Evolutionary conservation across 2,113 vertebrate species (phyloP), one percentile per base, ranked within the genome.

Genomic region (Bettongia penicillata): DNA sequence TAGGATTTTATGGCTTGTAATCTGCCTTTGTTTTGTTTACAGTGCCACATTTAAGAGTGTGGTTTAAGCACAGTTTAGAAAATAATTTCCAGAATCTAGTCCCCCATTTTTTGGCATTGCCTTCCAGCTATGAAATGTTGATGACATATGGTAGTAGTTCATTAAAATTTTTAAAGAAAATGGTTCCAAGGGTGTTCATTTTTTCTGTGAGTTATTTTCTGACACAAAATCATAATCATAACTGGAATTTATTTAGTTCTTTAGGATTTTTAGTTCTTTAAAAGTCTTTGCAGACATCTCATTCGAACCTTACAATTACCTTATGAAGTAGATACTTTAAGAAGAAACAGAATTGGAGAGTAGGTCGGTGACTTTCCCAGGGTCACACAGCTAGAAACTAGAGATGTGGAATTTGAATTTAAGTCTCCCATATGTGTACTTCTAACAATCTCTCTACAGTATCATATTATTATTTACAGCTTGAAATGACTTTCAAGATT

Each of bases 141-240:
- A 22, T 84, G 37, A 84, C 37, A 22, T n/a, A 19, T 94, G 91
- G 24, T 55, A 37, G 8, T 93, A 53, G 1, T 90, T 84, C 22
- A 51, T 23, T 94, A 94, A 97, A 93, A 94, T 91, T 90, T 23
- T 26, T 94, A 95, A 92, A 24, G 92, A 31, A 95, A 94, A 22
- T 94, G 26, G 57, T 95, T 22, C 51, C 90, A 84, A 37, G 92
- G 48, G 95, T 95, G 53, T 93, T 48, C 68, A 0, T 91, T 96
- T 37, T 53, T 91, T 95, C 93, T 92, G 8, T 93, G 53, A 95
- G 37, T n/a, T 91, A 0, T 95, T 94, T 92, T 61, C 94, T 3
- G 51, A n/a, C 51, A 47, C 94, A 50, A 95, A 93, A 47, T 93
- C 14, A 84, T 43, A 84, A 43, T 43, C 37, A 43, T 43, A 68